Base-by-base conservation (phyloP, 2,113 vertebrate genomes). In the Oriolus oriolus region DNA sequence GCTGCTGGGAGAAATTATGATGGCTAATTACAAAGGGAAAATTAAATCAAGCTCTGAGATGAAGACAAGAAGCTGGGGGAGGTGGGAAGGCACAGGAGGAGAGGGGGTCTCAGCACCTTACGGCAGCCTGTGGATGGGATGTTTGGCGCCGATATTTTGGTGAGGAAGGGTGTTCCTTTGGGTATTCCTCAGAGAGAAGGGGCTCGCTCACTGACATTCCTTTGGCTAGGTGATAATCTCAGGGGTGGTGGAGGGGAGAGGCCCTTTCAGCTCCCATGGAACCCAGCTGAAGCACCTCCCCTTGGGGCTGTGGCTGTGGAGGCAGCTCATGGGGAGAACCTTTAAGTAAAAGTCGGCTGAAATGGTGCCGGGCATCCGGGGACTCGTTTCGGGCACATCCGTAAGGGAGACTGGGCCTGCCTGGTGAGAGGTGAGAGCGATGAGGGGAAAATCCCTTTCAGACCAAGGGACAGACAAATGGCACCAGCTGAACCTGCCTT, bases 21-120 rank as follows among this genome's bases (percentile, higher is more conserved):
- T 7, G 76, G 96, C 95, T 94, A 95, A 97, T 98, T 97, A 96
- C 47, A 84, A 96, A 95, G 52, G 30, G 85, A 96, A 96, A 88
- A 81, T 44, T 78, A 96, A 98, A 97, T 96, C 78, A 92, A 90
- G 86, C 64, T 66, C 87, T 7, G n/a, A 90, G 82, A 61, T 42
- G 37, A 64, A 88, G 86, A 26, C 70, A 71, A 52, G 69, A 92
- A 61, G 57, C 80, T 82, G 61, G 50, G n/a, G 44, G 52, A 39
- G 49, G 7, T 3, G 23, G 76, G 71, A 66, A 80, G 35, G 21
- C 4, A 30, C 28, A n/a, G 56, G 41, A 76, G 53, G 57, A 83
- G 57, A 26, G 17, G 21, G 37, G 6, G 2, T 66, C 23, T 5
- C 31, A 85, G 64, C 31, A 53, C 23, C n/a, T 44, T 1, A 0